phyloP scores from a whole-genome alignment of 2,797 vertebrate genomes.

The Thaleichthys pacificus region DNA sequence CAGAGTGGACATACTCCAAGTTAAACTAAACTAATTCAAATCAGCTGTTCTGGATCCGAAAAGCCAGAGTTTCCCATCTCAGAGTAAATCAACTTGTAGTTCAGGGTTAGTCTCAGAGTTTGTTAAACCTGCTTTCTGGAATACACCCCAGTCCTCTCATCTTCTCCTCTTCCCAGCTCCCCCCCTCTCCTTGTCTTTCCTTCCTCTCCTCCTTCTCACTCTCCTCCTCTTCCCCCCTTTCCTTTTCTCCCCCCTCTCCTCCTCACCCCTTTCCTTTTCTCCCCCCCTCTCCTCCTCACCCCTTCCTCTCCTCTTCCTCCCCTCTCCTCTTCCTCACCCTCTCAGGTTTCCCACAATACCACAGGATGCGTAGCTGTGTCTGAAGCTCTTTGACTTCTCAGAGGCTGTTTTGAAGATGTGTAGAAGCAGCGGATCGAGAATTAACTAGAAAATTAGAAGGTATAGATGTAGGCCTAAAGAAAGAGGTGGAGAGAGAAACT shows the following conservation, averaged over 20 bases:
- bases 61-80: no score
- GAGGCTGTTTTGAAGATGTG: slow-evolving; percentile 55
- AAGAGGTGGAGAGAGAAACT: slow-evolving; percentile 25
- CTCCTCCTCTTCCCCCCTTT: background rate
- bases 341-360: slow-evolving; percentile 52
- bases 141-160: background rate
- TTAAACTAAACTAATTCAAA: no score
- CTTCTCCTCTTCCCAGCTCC: background rate
- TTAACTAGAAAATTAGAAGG: no score
- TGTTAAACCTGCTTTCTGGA: no score
- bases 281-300: no score
- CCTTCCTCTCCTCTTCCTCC: background rate
- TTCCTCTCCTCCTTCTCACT: background rate
- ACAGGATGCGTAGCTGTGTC: slow-evolving; percentile 39
- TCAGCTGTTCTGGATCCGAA: no score
- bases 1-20: no score
- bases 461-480: no score
- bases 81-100: no score
- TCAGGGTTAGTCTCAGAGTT: no score
- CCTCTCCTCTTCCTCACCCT: slow-evolving; percentile 19
- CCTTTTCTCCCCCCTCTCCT: background rate
- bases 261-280: no score
- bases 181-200: background rate
- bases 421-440: slow-evolving; percentile 40
- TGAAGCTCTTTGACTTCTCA: slow-evolving; percentile 42